These are phyloP conservation scores for Teleopsis dalmanni DNA, from an alignment of 1,140 invertebrate species.

Conservation along the genomic window DNA sequence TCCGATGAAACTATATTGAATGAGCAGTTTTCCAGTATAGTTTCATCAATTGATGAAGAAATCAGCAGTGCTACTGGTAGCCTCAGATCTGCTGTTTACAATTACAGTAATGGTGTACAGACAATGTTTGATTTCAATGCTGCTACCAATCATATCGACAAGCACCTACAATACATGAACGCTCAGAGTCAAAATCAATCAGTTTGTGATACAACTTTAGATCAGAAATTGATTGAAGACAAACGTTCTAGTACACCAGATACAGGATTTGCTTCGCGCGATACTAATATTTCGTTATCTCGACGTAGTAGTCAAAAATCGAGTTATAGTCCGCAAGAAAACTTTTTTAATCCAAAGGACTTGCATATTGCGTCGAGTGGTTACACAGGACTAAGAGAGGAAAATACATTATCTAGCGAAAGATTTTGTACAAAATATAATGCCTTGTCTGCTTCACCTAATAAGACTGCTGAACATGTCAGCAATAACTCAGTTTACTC, in stretches of 20 bases:
- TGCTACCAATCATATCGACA: constrained; percentile 38
- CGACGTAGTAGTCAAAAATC: constrained; percentile 42
- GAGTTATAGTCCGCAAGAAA: constrained; percentile 42
- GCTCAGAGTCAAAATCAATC: constrained; percentile 10
- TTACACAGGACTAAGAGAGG: constrained; percentile 19
- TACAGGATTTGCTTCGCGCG: constrained; percentile 40
- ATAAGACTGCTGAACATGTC: constrained; percentile 22
- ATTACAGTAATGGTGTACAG: constrained; percentile 36
- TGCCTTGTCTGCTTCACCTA: constrained; percentile 18
- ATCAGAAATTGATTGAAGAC: constrained; percentile 26
- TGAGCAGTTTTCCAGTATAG: constrained; percentile 31
- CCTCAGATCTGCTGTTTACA: constrained; percentile 37
- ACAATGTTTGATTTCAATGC: constrained; percentile 42
- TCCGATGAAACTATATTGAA: constrained; percentile 42
- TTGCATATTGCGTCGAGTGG: background rate
- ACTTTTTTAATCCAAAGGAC: constrained; percentile 34
- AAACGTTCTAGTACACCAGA: constrained; percentile 42
- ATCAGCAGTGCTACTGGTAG: constrained; percentile 38
- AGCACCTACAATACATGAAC: constrained; percentile 37
- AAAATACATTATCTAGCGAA: constrained; percentile 18
- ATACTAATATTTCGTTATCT: constrained; percentile 40
- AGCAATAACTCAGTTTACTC: constrained; percentile 30
- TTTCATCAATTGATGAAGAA: constrained; percentile 35
- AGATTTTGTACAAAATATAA: constrained; percentile 21
- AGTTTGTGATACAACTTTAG: constrained; percentile 10